Evolutionary conservation across 2,888 invertebrate species (phyloP), one percentile per base, ranked within the genome.

Genomic region (Dolomedes plantarius): DNA sequence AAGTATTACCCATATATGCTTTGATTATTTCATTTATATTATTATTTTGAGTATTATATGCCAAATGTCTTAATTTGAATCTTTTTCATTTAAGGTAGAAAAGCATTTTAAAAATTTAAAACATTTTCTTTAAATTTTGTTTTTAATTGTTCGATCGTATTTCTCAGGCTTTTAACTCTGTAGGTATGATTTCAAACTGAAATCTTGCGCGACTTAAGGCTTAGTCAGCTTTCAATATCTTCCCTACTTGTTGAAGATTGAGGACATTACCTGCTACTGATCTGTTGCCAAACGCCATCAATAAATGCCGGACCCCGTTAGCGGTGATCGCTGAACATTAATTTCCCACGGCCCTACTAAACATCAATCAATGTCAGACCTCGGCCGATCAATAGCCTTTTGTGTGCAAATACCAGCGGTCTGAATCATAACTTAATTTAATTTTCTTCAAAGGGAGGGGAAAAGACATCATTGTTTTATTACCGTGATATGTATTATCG

Each of bases 261-360:
- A 56, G 56, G 56, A 19, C 56, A 56, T 11, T 23, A 11, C 56
- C 56, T 56, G 23, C 56, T 23, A 11, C 56, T 23, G 56, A 56
- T 56, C 56, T 56, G 56, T 56, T 56, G 56, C 56, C 56, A 56
- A 56, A 56, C 56, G 56, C 56, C 56, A 23, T 56, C 56, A 56
- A 56, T 56, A 56, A 56, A 56, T 56, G 11, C 23, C 2, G 56
- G 23, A 56, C 56, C 16, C 56, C 56, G 56, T 16, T 23, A 46
- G 46, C 46, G 46, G 23, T 56, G 56, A 56, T 56, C 56, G 1
- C 5, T 1, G 23, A 56, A 56, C 56, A 56, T 56, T 56, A 56
- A 56, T 56, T 56, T 56, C 56, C 23, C 56, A 56, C 23, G 56
- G 23, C 23, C 23, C 23, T 16, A 56, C 56, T 56, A 19, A 56